These are phyloP conservation scores for Menidia beryllina DNA, from an alignment of 2,113 vertebrate genomes.

Conservation along the genomic window DNA sequence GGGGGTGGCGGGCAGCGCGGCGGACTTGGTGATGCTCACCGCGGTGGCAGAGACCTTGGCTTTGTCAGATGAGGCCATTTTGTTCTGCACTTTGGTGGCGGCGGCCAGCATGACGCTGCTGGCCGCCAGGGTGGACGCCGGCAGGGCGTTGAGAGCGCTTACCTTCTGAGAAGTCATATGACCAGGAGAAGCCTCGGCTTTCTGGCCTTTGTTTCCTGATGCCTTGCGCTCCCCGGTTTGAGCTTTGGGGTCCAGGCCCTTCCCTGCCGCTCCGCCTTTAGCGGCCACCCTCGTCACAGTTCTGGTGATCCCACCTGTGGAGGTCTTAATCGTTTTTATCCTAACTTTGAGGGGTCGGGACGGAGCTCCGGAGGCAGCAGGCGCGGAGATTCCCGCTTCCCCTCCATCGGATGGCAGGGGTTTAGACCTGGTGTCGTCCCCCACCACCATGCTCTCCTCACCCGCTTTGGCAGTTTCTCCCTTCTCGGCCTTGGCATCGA, in stretches of 20 bases:
- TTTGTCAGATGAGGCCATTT: slow-evolving; percentile 85
- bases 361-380: slow-evolving; percentile 61
- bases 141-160: slow-evolving; percentile 85
- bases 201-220: slow-evolving; percentile 67
- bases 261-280: slow-evolving; percentile 77
- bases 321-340: slow-evolving; percentile 96
- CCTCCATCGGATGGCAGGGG: slow-evolving; percentile 26
- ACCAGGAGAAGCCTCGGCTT: slow-evolving; percentile 70
- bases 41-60: slow-evolving; percentile 78
- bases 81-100: slow-evolving; percentile 94
- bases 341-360: slow-evolving; percentile 92
- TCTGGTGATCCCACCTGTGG: slow-evolving; percentile 92
- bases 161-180: slow-evolving; percentile 82
- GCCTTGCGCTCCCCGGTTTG: slow-evolving; percentile 72
- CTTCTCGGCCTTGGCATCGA: slow-evolving; percentile 77
- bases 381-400: slow-evolving; percentile 11
- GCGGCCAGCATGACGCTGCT: slow-evolving; percentile 96
- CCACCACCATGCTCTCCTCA: slow-evolving; percentile 75
- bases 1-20: slow-evolving; percentile 71
- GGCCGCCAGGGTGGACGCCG: slow-evolving; percentile 89
- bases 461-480: slow-evolving; percentile 70
- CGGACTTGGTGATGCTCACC: slow-evolving; percentile 74
- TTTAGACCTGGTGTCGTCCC: slow-evolving; percentile 71
- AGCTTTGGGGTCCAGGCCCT: slow-evolving; percentile 73
- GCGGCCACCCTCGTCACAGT: slow-evolving; percentile 92